Evolutionary conservation across 2,113 vertebrate genomes (phyloP), one percentile per base, ranked within the genome.

Genomic region (Dolichotis patagonum): DNA sequence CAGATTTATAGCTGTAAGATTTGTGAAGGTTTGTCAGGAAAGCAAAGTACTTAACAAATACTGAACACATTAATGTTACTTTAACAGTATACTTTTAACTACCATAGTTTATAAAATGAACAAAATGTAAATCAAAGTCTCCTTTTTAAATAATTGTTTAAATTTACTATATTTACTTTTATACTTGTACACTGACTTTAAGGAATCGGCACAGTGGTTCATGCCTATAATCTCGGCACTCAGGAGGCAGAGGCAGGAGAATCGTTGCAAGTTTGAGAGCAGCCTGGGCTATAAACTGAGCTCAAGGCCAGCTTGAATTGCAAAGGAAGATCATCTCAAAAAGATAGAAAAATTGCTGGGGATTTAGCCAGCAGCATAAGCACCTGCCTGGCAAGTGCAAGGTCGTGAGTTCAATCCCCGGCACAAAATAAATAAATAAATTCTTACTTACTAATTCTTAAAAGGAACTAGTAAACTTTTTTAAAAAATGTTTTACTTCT

Each of bases 21-120:
- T 82, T 87, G 52, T 60, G 5, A 94, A 85, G 9, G 19, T 94
- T 32, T 92, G 19, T 69, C 69, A 92, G 85, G 92, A 78, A 94
- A 86, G 24, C 54, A 28, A 95, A 90, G 41, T 90, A 82, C 38
- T 13, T 71, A 4, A 52, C n/a, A 71, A 81, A 94, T 41, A 96
- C 10, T 49, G 11, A 91, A 41, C 56, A 85, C 56, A 60, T n/a
- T 63, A 63, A 49, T 38, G 35, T 85, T 81, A 88, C 16, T 93
- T 63, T 35, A 97, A 67, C 4, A 69, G 26, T 77, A 80, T 82
- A 90, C 28, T 84, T 95, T 87, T 71, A 38, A 71, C 69, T 73
- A 73, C 69, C n/a, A 73, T 43, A 56, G 11, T 85, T 93, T 52
- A 7, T 83, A 82, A 88, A 91, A 96, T 62, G 17, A 75, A 91